Conservation (phyloP, 2,797 vertebrate genomes). For the Apodemus agrarius region DNA sequence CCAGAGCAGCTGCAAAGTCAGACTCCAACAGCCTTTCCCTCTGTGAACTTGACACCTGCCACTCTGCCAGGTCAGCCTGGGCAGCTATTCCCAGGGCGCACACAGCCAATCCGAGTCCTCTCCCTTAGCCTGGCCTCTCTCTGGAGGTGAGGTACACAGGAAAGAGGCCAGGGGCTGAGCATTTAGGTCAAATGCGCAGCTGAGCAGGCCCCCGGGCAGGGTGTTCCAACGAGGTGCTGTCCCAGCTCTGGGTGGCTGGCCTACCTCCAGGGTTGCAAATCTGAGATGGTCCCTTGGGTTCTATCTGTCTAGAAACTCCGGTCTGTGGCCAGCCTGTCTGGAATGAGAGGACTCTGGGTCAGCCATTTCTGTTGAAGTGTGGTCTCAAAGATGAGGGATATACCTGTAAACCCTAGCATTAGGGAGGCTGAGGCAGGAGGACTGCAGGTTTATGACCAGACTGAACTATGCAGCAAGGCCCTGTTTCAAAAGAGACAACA, state of each 20-base stretch:
- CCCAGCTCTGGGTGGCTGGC: not conserved
- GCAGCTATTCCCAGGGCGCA: not conserved
- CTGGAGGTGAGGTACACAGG: not conserved
- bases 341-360: not conserved
- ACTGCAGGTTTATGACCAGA: not conserved
- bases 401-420: not conserved
- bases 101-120: conserved; percentile 1
- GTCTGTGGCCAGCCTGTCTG: not conserved
- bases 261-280: not conserved
- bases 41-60: conserved; percentile 53
- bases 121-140: not conserved
- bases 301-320: not conserved
- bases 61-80: not conserved
- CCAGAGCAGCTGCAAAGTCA: conserved; percentile 25
- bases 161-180: not conserved
- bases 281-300: not conserved
- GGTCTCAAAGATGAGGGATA: not conserved
- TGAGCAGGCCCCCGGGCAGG: not conserved
- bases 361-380: not conserved
- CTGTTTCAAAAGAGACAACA: not conserved
- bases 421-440: not conserved
- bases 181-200: not conserved
- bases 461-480: not conserved
- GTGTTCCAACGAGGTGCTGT: not conserved
- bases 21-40: conserved; percentile 40